Evolutionary conservation across 2,888 invertebrate species (phyloP), one percentile per base, ranked within the genome.

Genomic region (Macaria notata): DNA sequence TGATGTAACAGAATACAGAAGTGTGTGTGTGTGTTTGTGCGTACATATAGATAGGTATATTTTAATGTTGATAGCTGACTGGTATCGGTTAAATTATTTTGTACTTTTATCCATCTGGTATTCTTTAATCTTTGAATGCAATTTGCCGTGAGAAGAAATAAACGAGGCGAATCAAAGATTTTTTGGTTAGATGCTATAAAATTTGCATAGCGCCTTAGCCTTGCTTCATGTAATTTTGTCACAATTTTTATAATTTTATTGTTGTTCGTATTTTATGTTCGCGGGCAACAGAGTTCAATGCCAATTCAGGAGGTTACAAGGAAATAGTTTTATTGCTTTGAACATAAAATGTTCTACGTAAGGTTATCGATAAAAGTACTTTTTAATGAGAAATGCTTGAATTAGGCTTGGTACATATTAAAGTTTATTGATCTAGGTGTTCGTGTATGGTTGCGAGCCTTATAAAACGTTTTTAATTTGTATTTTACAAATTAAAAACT

Each of bases 61-160:
- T 19, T 19, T 19, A n/a, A 19, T 19, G 19, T 1, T 19, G 19
- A 19, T 19, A 19, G 19, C 19, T 19, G n/a, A n/a, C n/a, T 19
- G 1, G 19, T 19, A 1, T 19, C 19, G 19, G 19, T 19, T 19
- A 19, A 1, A 19, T 19, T 19, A 19, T 19, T 19, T 19, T 19
- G 19, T 19, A 19, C 1, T 1, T 4, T 36, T 36, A 7, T 36
- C 33, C 33, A 6, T 36, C 33, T 36, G 33, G 4, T 19, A 19
- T 7, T 36, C 33, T 36, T 3, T 36, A 36, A 4, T 36, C 33
- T 4, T 36, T 7, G 0, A 36, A 36, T 36, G 4, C 51, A 46
- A 36, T 54, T 61, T 49, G 50, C 51, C 58, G 60, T 65, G 65
- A 62, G 65, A 63, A 65, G n/a, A n/a, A n/a, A 49, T 46, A 31